Conservation (phyloP, 1,140 invertebrate species). For the Teleogryllus occipitalis region DNA sequence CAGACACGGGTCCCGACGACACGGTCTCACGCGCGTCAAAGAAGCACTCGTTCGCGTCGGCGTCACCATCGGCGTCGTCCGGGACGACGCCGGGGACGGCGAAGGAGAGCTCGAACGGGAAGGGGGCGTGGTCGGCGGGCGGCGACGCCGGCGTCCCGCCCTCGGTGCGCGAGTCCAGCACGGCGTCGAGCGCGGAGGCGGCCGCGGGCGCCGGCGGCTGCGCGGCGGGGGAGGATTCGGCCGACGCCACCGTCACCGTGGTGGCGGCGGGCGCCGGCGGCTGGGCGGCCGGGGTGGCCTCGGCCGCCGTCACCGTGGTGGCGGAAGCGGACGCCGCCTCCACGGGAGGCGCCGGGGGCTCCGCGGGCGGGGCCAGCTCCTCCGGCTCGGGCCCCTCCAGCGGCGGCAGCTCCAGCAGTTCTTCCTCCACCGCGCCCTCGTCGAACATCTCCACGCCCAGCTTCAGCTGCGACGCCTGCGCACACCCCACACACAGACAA, state of each 20-base stretch:
- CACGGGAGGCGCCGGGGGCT: not conserved
- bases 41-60: not conserved
- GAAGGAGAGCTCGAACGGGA: too few relatives aligned
- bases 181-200: not conserved
- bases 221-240: not conserved
- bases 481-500: too few relatives aligned
- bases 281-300: not conserved
- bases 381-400: not conserved
- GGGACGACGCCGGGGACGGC: not conserved
- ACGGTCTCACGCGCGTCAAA: too few relatives aligned
- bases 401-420: not conserved
- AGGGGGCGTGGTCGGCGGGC: not conserved
- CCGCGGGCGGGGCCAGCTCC: not conserved
- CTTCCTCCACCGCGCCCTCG: not conserved
- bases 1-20: too few relatives aligned
- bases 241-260: not conserved
- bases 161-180: slow-evolving; percentile 13
- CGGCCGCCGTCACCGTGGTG: not conserved
- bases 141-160: not conserved
- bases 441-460: not conserved
- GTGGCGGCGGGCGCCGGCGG: not conserved
- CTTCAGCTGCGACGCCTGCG: not conserved
- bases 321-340: not conserved
- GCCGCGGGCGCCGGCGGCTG: not conserved
- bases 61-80: not conserved